Percentiles rank a stretch among this genome's conserved stretches.
Conservation (phyloP, 2,797 vertebrate genomes). For the Coilia nasus region DNA sequence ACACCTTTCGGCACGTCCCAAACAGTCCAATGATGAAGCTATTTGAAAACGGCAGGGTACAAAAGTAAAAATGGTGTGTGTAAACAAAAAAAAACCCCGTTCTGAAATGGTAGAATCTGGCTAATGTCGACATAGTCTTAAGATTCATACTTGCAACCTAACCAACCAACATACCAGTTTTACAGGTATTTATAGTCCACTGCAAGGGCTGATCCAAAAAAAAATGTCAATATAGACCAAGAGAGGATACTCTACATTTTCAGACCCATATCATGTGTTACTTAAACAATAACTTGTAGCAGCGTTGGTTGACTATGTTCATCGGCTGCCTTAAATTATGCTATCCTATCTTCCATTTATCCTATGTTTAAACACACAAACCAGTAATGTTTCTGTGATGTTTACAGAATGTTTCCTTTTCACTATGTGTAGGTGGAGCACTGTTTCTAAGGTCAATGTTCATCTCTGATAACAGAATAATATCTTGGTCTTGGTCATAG, state of each 20-base stretch:
- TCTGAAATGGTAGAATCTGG: no score
- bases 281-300: no score
- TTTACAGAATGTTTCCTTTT: slow-evolving; percentile 4
- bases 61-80: no score
- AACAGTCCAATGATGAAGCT: no score
- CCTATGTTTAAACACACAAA: not conserved
- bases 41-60: no score
- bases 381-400: not conserved
- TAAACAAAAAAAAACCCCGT: no score
- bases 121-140: no score
- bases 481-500: slow-evolving; percentile 3
- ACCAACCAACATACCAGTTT: not conserved
- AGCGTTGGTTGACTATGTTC: no score
- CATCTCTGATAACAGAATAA: slow-evolving; percentile 40
- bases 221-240: not conserved
- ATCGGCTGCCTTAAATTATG: not conserved
- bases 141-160: no score
- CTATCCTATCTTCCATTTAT: not conserved
- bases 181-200: not conserved
- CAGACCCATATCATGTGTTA: not conserved
- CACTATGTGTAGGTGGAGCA: slow-evolving; percentile 30
- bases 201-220: not conserved
- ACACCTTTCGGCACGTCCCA: not conserved
- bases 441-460: slow-evolving; percentile 45
- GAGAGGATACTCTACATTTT: not conserved